These are phyloP conservation scores for Vombatus ursinus DNA, from an alignment of 2,113 vertebrate species.

Conservation along the genomic window DNA sequence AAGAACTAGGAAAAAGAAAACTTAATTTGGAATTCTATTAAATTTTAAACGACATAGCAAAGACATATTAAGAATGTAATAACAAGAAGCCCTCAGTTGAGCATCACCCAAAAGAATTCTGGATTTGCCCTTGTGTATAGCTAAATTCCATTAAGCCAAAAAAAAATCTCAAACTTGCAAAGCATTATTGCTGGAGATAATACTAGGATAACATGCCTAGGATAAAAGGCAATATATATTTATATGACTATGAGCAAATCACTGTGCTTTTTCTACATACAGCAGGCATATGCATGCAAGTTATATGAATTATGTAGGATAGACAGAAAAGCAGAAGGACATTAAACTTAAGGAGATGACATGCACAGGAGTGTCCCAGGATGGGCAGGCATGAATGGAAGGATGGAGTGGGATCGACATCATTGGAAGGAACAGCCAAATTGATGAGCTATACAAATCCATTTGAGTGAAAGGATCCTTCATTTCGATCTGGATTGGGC, in stretches of 20 bases:
- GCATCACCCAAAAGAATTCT: not conserved
- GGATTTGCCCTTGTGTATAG: not conserved
- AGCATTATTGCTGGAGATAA: not conserved
- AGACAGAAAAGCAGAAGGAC: not conserved
- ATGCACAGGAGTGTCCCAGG: not conserved
- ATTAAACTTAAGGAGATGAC: constrained; percentile 32
- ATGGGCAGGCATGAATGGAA: not conserved
- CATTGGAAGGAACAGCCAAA: not conserved
- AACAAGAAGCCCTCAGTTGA: not conserved
- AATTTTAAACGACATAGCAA: not conserved
- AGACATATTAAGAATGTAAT: not conserved
- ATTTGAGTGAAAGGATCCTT: not conserved
- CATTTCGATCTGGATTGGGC: not conserved
- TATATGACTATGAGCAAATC: not conserved
- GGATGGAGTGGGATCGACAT: not conserved
- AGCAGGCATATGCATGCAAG: not conserved
- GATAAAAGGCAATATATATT: not conserved
- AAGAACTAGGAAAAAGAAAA: not conserved
- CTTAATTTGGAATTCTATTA: not conserved
- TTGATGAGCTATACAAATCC: not conserved
- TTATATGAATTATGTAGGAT: not conserved
- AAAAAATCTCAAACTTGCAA: constrained; percentile 2
- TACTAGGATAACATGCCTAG: not conserved
- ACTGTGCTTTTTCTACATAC: not conserved
- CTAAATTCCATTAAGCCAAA: not conserved